Evolutionary conservation across 2,797 vertebrate genomes (phyloP), one percentile per base, ranked within the genome.

Genomic region (Sebastes reedi): DNA sequence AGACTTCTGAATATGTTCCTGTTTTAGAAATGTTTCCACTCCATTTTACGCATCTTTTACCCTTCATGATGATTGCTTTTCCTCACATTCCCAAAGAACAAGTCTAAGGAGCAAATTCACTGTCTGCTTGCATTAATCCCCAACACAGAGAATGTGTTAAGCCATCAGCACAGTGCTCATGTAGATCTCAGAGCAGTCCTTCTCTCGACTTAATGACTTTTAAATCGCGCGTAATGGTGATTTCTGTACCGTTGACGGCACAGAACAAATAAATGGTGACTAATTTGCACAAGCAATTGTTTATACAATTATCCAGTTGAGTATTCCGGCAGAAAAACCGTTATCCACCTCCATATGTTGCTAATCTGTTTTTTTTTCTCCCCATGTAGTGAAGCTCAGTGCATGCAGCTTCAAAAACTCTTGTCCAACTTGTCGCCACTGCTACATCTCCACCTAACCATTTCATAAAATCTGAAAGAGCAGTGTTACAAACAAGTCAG

Each of bases 181-280:
- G 64, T 4, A 75, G 76, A 78, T 73, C 24, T 59, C 64, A 30
- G 24, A 76, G 39, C 82, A 75, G 46, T 77, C 83, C 74, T 80
- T 59, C 39, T 82, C 32, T 77, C 67, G 32, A 77, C 91, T 81
- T 91, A 92, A 94, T 88, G 88, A 87, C 88, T 93, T 92, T 94
- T 88, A 91, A 94, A 91, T 92, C 73, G 77, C 79, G 81, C 91
- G 70, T 94, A 91, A 93, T 94, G 91, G 91, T 90, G 77, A 85
- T 83, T 93, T 94, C 91, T 91, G 90, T 90, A 18, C 82, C 85
- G 83, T 71, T 81, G 84, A 89, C 80, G 91, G 93, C 90, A 77
- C 90, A 94, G 88, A 94, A 91, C 91, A 94, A 95, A 95, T 95
- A 95, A 95, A 94, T 93, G 86, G 84, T 84, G 89, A 89, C 85